Evolutionary conservation across 2,888 invertebrate genomes (phyloP).

Genomic region (Leptarthrus brevirostris): DNA sequence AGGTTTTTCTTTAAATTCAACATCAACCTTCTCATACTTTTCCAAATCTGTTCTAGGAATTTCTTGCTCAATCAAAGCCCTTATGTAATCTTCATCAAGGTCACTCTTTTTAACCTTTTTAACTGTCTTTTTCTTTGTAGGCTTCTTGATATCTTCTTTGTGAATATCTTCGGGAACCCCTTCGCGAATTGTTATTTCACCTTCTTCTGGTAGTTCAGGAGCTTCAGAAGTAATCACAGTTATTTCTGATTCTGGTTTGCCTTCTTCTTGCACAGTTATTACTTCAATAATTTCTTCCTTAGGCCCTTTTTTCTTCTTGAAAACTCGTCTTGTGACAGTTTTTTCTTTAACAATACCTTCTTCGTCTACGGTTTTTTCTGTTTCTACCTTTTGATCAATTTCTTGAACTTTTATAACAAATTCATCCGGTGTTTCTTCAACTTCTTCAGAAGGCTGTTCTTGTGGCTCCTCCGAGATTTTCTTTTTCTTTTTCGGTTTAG

Average conservation of each 20-base stretch:
- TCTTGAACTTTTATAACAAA: conserved; percentile 50
- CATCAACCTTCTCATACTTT: conserved; percentile 65
- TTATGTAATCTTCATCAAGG: conserved; percentile 60
- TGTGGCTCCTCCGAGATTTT: conserved; percentile 55
- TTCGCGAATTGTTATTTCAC: conserved; percentile 58
- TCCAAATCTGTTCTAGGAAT: conserved; percentile 65
- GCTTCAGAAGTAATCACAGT: conserved; percentile 62
- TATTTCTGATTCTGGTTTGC: conserved; percentile 64
- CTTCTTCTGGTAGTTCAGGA: conserved; percentile 51
- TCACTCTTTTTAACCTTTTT: conserved; percentile 63
- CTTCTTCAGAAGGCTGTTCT: conserved; percentile 56
- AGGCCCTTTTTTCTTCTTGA: conserved; percentile 67
- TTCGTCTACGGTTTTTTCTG: conserved; percentile 58
- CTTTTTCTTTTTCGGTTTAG: conserved; percentile 41
- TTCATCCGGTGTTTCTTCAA: conserved; percentile 60
- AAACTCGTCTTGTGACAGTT: conserved; percentile 66
- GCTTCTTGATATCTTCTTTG: background rate
- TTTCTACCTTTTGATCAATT: conserved; percentile 57
- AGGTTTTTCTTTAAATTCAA: conserved; percentile 51
- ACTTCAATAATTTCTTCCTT: conserved; percentile 68
- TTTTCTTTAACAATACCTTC: conserved; percentile 63
- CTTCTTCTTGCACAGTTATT: conserved; percentile 66
- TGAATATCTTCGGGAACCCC: conserved; percentile 62
- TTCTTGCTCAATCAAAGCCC: conserved; percentile 61
- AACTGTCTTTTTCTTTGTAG: conserved; percentile 58